Evolutionary conservation across 2,113 vertebrate genomes (phyloP), one percentile per base, ranked within the genome.

Genomic region (Halichoerus grypus): DNA sequence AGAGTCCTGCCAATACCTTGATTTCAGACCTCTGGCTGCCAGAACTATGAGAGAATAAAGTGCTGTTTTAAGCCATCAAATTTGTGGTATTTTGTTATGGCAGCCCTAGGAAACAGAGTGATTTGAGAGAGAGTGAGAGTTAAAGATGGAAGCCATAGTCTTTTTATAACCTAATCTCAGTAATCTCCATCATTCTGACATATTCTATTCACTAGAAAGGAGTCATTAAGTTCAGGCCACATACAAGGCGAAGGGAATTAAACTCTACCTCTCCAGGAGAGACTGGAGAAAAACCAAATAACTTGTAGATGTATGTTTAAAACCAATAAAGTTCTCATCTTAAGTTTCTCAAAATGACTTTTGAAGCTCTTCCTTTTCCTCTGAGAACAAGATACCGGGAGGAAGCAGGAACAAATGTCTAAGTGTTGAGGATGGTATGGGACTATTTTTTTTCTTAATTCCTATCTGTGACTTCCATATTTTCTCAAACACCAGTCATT

Each of bases 321-420:
- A 83, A 92, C 13, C 46, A 61, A 39, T 76, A 46, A 71, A 72
- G 36, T 61, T 63, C 36, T 18, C 51, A 79, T 42, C 51, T 49
- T 11, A 90, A 93, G 24, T 76, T 77, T 82, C 42, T 74, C 18
- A 81, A 74, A 93, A 84, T 49, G 22, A 87, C 31, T 93, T 90
- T 22, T 76, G 24, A 74, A 76, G 69, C 65, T n/a, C 80, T 85
- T 91, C 42, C 53, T 21, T 85, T 91, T 76, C 76, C 24, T 95
- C 9, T 71, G 16, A 95, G 26, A 63, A 67, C 33, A 55, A 81
- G 28, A 63, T 39, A 71, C 19, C 53, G 0, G 22, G 67, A 84
- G 42, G 26, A 77, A 49, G 36, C 53, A 51, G 46, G 10, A 79
- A 7, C 24, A 94, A 83, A 80, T 65, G 31, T 65, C 7, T 55